Base-by-base conservation (phyloP, 2,888 invertebrate genomes). In the Digitonthophagus gazella region DNA sequence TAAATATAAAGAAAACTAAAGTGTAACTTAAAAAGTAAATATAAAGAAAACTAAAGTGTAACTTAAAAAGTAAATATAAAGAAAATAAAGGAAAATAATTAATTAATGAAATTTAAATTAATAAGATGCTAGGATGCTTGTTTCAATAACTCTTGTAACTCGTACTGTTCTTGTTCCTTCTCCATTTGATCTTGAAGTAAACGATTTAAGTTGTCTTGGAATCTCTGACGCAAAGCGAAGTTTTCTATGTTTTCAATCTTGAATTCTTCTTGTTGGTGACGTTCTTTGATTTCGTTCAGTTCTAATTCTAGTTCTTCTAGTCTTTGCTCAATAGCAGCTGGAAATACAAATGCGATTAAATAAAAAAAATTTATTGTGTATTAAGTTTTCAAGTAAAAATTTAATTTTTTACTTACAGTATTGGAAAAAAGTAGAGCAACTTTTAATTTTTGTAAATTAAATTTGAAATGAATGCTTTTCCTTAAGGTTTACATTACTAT, bases 181-280 rank as follows among this genome's bases (percentile, higher is more conserved):
- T 91, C 92, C 75, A 91, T 86, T 74, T 94, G 91, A 78, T 95
- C 93, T 76, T 92, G 90, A 72, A 92, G 86, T 8, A 96, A 83
- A 75, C 91, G 90, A 73, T 95, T 93, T 19, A 96, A 83, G 66
- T 90, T 91, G 73, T 92, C 91, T 71, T 81, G 80, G 81, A 97
- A 93, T 67, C 96, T 85, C 81, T 95, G 93, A 64, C 92, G 85
- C 11, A 96, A 82, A 8, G 93, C 92, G 72, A 90, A 85, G 81
- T 96, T 96, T 79, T 95, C 95, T 79, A 95, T 93, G 61, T 90
- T 91, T 16, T 91, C 89, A 71, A 96, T 91, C 82, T 95, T 93
- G 73, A 89, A 86, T 76, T 95, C 93, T 72, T 94, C 95, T 75
- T 92, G 90, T 67, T 90, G 88, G 71, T 92, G 85, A 65, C 92